phyloP scores from a whole-genome alignment of 1,140 invertebrate species.

The Bicyclus anynana region DNA sequence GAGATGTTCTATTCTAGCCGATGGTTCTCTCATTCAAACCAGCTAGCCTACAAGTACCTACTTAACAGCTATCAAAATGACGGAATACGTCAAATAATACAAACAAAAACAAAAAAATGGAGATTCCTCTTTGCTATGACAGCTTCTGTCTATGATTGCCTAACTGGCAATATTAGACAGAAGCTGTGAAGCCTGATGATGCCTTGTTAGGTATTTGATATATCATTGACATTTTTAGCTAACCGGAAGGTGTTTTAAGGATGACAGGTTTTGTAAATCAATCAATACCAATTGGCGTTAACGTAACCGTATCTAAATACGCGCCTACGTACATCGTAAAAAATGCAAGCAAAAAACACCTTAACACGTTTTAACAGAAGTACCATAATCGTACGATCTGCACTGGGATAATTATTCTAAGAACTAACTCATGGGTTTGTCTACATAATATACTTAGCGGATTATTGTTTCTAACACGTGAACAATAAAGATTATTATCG shows the following conservation, averaged over 20 bases:
- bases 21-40: too few species aligned
- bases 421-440: neutral
- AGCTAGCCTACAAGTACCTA: too few species aligned
- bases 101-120: too few species aligned
- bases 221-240: conserved; percentile 10
- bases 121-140: too few species aligned
- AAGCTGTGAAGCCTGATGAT: too few species aligned
- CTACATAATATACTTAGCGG: neutral
- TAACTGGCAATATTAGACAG: too few species aligned
- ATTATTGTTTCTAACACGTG: conserved; percentile 4
- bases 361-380: neutral
- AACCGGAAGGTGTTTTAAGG: conserved; percentile 17
- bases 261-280: conserved; percentile 16
- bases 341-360: neutral
- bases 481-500: conserved; percentile 5
- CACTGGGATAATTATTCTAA: neutral
- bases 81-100: too few species aligned
- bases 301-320: conserved; percentile 7
- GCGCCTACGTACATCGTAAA: neutral
- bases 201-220: too few species aligned
- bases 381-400: neutral
- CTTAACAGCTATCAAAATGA: too few species aligned
- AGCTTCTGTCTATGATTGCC: too few species aligned
- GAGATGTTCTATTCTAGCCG: too few species aligned
- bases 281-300: conserved; percentile 1